phyloP scores from a whole-genome alignment of 2,888 invertebrate genomes.

The Leptopilina myrica region DNA sequence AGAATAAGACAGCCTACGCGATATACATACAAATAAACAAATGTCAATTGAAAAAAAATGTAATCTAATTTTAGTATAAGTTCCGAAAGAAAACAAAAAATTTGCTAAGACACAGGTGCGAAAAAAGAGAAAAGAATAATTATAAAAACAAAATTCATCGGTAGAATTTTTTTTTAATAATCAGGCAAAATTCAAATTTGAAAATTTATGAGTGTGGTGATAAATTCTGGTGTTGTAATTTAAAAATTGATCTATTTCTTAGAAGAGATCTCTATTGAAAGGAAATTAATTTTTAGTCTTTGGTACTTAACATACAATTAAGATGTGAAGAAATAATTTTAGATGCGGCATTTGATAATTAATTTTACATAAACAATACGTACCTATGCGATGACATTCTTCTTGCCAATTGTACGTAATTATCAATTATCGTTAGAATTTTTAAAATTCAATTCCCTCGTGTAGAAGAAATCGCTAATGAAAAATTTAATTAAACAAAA shows the following conservation, averaged over 20 bases:
- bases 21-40: conserved; percentile 64
- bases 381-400: conserved; percentile 40
- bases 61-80: conserved; percentile 61
- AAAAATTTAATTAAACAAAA: neutral
- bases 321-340: neutral
- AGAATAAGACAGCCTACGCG: conserved; percentile 50
- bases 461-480: neutral
- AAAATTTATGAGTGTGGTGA: conserved; percentile 7
- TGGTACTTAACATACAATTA: neutral
- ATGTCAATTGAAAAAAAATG: conserved; percentile 69
- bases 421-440: conserved; percentile 23
- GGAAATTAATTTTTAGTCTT: neutral
- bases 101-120: conserved; percentile 47
- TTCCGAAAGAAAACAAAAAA: conserved; percentile 46
- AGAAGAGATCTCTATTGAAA: conserved; percentile 5
- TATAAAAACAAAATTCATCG: conserved; percentile 7
- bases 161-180: conserved; percentile 22
- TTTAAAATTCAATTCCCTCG: neutral
- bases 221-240: neutral
- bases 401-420: conserved; percentile 37
- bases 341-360: conserved; percentile 8
- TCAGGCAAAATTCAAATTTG: conserved; percentile 5
- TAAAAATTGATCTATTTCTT: conserved; percentile 17
- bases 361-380: conserved; percentile 4
- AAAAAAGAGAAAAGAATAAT: conserved; percentile 35